Evolutionary conservation across 2,888 invertebrate species (phyloP), one percentile per base, ranked within the genome.

Genomic region (Sialis lutaria): DNA sequence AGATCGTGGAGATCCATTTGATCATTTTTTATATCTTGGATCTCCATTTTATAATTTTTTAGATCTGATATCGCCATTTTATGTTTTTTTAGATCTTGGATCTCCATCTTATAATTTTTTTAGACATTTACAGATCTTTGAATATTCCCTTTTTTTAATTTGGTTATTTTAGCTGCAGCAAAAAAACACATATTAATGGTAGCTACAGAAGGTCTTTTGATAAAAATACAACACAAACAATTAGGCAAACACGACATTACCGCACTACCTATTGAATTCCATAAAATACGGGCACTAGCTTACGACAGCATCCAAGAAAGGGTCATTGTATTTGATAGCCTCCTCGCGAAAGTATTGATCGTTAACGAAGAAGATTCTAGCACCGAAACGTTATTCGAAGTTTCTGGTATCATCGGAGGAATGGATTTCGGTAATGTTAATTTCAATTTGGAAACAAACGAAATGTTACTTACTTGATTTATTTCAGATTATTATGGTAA

Each of bases 401-500:
- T 68, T 40, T 51, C 75, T 42, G 72, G 69, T 30, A 60, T 64
- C 42, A 59, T 81, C 0, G 67, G 66, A 44, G 74, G 72, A 6
- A 63, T 82, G 64, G 74, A 73, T 52, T 77, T 74, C 53, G 73
- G 73, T 73, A 60, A 62, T 59, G 54, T 33, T 34, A 44, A 31
- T 40, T 10, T 34, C 12, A 44, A 30, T 8, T 9, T 13, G 22
- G 12, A 42, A 30, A 42, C 2, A 42, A 22, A 8, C 6, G 54
- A 56, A 1, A 63, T 60, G 0, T 40, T 67, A 13, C 59, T 59
- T 0, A 63, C 66, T 67, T 1, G 67, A 67, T 47, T 47, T 31
- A 32, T 57, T 55, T 1, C 56, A 80, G 88, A 89, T 66, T 70
- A 76, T 53, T 66, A 76, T 6, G 76, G 82, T 0, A 78, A 84